Conservation (phyloP, 2,113 vertebrate genomes). For the Trichomycterus rosablanca region DNA sequence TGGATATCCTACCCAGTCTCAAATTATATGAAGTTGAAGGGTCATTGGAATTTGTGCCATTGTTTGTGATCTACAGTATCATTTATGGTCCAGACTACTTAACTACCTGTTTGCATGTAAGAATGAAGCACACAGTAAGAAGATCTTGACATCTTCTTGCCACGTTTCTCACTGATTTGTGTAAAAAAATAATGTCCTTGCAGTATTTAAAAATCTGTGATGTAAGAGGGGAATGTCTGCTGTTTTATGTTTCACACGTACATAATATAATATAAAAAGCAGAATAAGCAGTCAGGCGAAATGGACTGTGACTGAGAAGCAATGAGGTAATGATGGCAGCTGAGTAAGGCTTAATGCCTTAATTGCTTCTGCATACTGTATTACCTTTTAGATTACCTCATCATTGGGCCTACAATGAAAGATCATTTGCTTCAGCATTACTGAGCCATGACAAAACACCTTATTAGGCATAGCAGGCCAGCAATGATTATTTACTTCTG, state of each 20-base stretch:
- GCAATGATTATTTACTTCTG: neutral
- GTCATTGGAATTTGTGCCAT: neutral
- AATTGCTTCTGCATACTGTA: neutral
- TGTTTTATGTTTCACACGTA: no score
- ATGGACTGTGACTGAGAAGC: neutral
- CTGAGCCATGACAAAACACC: constrained; percentile 7
- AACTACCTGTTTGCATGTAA: neutral
- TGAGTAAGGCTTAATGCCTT: neutral
- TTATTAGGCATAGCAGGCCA: neutral
- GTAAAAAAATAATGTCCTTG: no score
- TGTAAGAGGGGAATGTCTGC: neutral
- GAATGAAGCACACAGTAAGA: neutral
- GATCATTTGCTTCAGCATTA: neutral
- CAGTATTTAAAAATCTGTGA: neutral
- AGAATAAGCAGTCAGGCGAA: neutral
- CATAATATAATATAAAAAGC: no score
- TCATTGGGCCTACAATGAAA: no score
- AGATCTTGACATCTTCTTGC: neutral
- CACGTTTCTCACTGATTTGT: neutral
- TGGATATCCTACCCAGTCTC: neutral
- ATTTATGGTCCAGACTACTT: neutral
- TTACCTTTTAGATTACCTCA: constrained; percentile 1
- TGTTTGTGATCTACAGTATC: neutral
- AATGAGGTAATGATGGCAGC: neutral
- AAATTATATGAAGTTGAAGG: neutral